phyloP scores from a whole-genome alignment of 2,888 invertebrate genomes.

The Ophioninae sp. region DNA sequence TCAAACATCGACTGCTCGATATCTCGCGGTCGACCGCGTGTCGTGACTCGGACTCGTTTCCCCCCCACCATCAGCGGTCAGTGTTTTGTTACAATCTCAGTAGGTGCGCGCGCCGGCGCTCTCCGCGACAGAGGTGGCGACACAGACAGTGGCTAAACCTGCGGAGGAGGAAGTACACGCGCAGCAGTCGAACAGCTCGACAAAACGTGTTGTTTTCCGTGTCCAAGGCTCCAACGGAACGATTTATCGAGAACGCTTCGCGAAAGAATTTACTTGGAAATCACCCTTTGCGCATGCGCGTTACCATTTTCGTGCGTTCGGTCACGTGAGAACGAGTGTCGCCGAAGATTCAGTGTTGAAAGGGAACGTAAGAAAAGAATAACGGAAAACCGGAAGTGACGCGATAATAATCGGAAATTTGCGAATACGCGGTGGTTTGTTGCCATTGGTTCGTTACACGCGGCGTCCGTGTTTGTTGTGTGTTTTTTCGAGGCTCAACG shows the following conservation, averaged over 20 bases:
- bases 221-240: neutral
- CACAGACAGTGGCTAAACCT: conserved; percentile 28
- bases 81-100: conserved; percentile 37
- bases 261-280: neutral
- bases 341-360: neutral
- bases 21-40: conserved; percentile 51
- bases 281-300: neutral
- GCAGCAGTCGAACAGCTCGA: conserved; percentile 43
- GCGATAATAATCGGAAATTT: conserved; percentile 1
- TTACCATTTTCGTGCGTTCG: neutral
- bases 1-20: conserved; percentile 46
- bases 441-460: too few species aligned
- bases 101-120: conserved; percentile 46
- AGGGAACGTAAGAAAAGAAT: neutral
- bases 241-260: neutral
- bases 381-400: conserved; percentile 3
- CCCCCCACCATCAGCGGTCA: conserved; percentile 25
- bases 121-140: conserved; percentile 30
- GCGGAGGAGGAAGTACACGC: conserved; percentile 41
- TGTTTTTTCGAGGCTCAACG: too few species aligned
- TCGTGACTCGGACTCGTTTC: conserved; percentile 19
- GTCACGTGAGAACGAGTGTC: neutral
- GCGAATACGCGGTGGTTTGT: conserved; percentile 4
- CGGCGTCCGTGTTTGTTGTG: too few species aligned
- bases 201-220: conserved; percentile 13